phyloP scores from a whole-genome alignment of 2,888 invertebrate species.

The Galerucella calmariensis region DNA sequence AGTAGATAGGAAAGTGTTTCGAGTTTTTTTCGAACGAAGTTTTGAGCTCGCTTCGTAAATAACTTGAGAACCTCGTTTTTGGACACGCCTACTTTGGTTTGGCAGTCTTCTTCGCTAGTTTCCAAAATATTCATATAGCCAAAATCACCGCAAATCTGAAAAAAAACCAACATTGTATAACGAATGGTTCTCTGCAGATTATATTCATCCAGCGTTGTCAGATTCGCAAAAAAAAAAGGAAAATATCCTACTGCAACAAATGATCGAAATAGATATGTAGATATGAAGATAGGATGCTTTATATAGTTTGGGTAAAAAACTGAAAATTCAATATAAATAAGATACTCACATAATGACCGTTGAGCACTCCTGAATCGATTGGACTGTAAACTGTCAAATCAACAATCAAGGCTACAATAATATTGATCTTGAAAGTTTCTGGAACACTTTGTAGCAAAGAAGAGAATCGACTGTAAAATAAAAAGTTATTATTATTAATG shows the following conservation, averaged over 20 bases:
- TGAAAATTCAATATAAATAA: conserved; percentile 3
- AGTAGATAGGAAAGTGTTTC: conserved; percentile 44
- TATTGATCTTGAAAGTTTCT: conserved; percentile 53
- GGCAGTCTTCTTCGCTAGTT: conserved; percentile 44
- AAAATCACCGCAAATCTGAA: conserved; percentile 57
- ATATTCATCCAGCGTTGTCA: too few relatives aligned
- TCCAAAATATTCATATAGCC: conserved; percentile 51
- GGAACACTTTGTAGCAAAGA: conserved; percentile 55
- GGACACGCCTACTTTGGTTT: conserved; percentile 42
- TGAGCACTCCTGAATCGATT: conserved; percentile 53
- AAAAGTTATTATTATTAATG: not conserved
- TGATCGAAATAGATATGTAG: too few relatives aligned
- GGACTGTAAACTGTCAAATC: conserved; percentile 50
- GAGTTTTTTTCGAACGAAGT: conserved; percentile 47
- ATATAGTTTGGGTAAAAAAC: too few relatives aligned
- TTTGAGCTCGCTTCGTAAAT: conserved; percentile 49
- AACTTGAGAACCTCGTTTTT: conserved; percentile 48
- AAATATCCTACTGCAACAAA: too few relatives aligned
- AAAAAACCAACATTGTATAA: not conserved
- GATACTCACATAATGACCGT: conserved; percentile 59
- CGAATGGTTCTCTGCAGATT: too few relatives aligned
- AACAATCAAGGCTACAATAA: conserved; percentile 50
- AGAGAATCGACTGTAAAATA: conserved; percentile 51
- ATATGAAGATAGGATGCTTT: too few relatives aligned
- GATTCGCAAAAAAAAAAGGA: too few relatives aligned